Evolutionary conservation across 2,113 vertebrate species (phyloP), one percentile per base, ranked within the genome.

Genomic region (Numida meleagris): DNA sequence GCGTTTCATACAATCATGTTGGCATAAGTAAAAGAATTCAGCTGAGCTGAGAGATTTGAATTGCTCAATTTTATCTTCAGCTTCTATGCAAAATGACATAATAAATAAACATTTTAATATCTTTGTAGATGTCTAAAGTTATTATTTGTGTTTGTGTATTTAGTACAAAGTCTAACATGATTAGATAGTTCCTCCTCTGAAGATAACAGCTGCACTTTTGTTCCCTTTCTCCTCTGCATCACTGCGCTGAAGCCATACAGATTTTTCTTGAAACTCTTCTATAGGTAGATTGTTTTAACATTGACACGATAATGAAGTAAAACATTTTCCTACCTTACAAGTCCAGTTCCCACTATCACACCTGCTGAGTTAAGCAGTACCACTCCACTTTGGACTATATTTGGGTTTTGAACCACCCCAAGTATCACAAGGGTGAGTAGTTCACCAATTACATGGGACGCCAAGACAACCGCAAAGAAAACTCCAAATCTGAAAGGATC

Each of bases 361-460:
- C 99, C 99, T 46, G 98, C 98, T 31, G 99, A 97, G 88, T 98
- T 99, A 71, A 99, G 98, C 68, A 99, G 97, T 65, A 98, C 98
- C 95, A 99, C 97, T 3, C 98, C 97, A 5, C 98, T 99, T 95
- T 99, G 99, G 88, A 99, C 98, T 92, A 99, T 98, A 74, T 99
- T 98, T 38, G 99, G 98, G 91, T 99, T 98, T 87, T 99, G 99
- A 90, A 99, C 96, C 31, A 99, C 57, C 1, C 99, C 99, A n/a
- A 99, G 97, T 6, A 99, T n/a, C 68, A 98, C 97, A 53, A 99
- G 98, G 8, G 99, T 98, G 62, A 99, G 93, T 45, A 99, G 94
- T 97, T 99, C 99, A 85, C 99, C 99, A 79, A 98, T 96, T 43
- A 99, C 75, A 84, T 99, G 99, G 15, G 98, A 98, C 0, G 98